Conservation (phyloP, 2,888 invertebrate genomes). For the Taenaris catops region DNA sequence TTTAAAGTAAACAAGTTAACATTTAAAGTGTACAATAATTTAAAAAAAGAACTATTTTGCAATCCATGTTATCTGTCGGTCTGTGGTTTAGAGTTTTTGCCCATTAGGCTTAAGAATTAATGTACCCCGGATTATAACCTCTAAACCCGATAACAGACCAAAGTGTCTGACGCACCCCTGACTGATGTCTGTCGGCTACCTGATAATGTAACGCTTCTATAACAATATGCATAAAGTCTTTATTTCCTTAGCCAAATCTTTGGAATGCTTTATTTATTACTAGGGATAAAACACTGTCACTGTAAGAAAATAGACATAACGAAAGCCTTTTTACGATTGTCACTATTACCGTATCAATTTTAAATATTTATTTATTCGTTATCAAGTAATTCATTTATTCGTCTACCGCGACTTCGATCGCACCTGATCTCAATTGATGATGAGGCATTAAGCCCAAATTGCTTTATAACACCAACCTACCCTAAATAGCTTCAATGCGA, state of each 20-base stretch:
- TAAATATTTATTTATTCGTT: too few relatives aligned
- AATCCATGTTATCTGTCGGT: slow-evolving; percentile 30
- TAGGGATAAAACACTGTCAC: slow-evolving; percentile 12
- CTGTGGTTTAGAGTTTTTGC: slow-evolving; percentile 72
- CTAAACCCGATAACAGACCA: slow-evolving; percentile 46
- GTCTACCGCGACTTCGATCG: too few relatives aligned
- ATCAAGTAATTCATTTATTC: too few relatives aligned
- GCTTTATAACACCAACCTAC: too few relatives aligned
- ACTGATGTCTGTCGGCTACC: slow-evolving; percentile 60
- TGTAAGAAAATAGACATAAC: too few relatives aligned
- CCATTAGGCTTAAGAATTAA: slow-evolving; percentile 76
- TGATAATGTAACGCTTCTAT: slow-evolving; percentile 43
- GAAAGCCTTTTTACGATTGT: too few relatives aligned
- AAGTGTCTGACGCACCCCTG: slow-evolving; percentile 56
- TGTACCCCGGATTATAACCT: slow-evolving; percentile 66
- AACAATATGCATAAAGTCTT: slow-evolving; percentile 31
- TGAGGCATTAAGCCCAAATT: too few relatives aligned
- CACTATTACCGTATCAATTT: too few relatives aligned
- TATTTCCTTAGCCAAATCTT: slow-evolving; percentile 21
- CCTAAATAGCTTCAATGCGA: too few relatives aligned
- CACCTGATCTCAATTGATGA: too few relatives aligned
- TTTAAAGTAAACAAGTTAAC: too few relatives aligned
- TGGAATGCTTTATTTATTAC: slow-evolving; percentile 22
- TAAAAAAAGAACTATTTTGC: slow-evolving; percentile 14
- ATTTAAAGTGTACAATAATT: too few relatives aligned